Evolutionary conservation across 1,140 invertebrate genomes (phyloP).

Genomic region (Drosophila lowei): DNA sequence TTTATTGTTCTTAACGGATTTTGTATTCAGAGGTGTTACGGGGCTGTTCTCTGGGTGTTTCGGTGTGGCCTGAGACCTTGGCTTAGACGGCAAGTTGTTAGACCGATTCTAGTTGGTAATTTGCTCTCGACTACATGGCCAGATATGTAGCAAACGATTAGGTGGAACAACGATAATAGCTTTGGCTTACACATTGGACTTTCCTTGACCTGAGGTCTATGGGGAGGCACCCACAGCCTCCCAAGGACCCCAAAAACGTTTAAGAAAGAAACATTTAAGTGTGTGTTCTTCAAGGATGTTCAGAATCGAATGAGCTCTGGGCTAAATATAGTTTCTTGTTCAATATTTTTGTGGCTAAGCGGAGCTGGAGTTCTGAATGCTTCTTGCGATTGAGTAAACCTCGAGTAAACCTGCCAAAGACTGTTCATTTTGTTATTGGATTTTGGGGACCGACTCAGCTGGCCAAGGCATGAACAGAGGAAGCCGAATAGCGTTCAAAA

Average conservation of each 20-base stretch:
- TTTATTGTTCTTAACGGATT: conserved; percentile 36
- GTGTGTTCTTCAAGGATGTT: too few relatives aligned
- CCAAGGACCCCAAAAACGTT: neutral
- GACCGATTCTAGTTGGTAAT: conserved; percentile 28
- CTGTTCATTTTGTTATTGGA: too few relatives aligned
- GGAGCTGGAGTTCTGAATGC: too few relatives aligned
- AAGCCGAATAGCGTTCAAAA: too few relatives aligned
- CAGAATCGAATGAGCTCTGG: too few relatives aligned
- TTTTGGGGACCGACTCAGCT: too few relatives aligned
- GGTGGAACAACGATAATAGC: conserved; percentile 10
- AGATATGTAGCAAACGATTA: conserved; percentile 13
- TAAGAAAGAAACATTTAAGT: neutral
- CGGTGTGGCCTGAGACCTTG: conserved; percentile 7
- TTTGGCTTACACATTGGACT: conserved; percentile 3
- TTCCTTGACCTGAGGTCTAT: neutral
- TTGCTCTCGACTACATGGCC: conserved; percentile 5
- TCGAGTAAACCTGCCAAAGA: too few relatives aligned
- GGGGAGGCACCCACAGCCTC: neutral
- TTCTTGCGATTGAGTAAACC: too few relatives aligned
- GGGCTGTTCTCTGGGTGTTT: neutral
- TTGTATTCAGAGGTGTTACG: too few relatives aligned
- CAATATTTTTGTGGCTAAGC: too few relatives aligned
- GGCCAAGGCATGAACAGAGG: too few relatives aligned
- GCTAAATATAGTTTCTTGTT: too few relatives aligned
- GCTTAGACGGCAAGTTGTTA: conserved; percentile 42